These are phyloP conservation scores for Clistopyga incitator DNA, from an alignment of 2,888 invertebrate genomes.

Conservation along the genomic window DNA sequence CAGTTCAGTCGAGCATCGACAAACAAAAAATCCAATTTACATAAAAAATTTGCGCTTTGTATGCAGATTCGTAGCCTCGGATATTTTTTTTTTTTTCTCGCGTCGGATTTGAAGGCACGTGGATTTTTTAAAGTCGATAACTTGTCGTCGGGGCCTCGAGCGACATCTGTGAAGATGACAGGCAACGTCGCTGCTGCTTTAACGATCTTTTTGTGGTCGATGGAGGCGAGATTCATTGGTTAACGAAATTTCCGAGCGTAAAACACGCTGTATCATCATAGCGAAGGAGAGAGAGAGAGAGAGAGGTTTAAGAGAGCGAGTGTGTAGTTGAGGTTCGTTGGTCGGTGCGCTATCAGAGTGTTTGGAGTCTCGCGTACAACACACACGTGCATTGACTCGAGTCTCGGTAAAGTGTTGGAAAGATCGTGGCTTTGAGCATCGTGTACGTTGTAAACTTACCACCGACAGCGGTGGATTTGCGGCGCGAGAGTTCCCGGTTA, in stretches of 20 bases:
- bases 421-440: conserved; percentile 62
- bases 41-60: no score
- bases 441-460: conserved; percentile 73
- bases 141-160: background rate
- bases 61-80: no score
- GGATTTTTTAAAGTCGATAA: background rate
- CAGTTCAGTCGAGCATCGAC: no score
- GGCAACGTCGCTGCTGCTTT: background rate
- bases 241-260: conserved; percentile 14
- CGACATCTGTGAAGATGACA: background rate
- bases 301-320: background rate
- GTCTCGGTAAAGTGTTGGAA: background rate
- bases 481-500: conserved; percentile 71
- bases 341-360: conserved; percentile 29
- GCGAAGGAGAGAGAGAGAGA: background rate
- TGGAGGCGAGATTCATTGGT: conserved; percentile 11
- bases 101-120: background rate
- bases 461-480: conserved; percentile 71
- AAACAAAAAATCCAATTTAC: no score
- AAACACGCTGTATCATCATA: conserved; percentile 26
- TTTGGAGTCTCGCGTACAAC: background rate
- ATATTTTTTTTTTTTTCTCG: no score
- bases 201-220: conserved; percentile 20
- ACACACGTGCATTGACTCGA: background rate
- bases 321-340: conserved; percentile 33